These are phyloP conservation scores for Apomyelois bistriatella DNA, from an alignment of 2,888 invertebrate genomes.

Conservation along the genomic window DNA sequence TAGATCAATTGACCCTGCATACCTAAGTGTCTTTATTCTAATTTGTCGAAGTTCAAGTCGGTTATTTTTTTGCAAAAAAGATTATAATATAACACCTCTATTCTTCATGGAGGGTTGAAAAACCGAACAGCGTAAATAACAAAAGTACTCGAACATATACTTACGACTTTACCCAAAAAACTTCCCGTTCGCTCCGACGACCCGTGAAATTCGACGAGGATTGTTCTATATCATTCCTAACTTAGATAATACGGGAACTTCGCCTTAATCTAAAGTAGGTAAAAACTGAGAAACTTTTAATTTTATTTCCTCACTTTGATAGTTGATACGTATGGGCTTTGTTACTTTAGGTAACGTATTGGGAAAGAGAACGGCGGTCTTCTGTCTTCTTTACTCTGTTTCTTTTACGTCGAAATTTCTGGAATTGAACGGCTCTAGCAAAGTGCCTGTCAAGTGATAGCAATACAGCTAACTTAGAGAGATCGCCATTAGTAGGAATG, in stretches of 20 bases:
- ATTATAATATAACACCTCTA: no score
- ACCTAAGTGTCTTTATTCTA: no score
- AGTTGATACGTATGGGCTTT: neutral
- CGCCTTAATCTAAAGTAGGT: constrained; percentile 2
- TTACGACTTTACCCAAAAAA: neutral
- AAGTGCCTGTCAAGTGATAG: no score
- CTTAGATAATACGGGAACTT: constrained; percentile 4
- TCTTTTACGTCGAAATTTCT: no score
- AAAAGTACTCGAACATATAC: neutral
- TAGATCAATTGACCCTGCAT: no score
- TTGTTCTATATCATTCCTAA: constrained; percentile 5
- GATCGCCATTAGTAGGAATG: no score
- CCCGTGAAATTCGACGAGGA: neutral
- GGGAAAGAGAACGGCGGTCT: neutral
- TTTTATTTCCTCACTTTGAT: neutral
- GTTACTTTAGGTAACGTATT: neutral
- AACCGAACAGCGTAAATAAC: neutral
- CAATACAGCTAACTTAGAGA: no score
- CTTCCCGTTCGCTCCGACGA: neutral
- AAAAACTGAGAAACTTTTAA: constrained; percentile 1
- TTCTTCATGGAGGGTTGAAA: no score
- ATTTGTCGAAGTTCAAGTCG: no score
- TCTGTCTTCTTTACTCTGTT: no score
- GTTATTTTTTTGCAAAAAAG: no score
- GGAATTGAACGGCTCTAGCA: no score